A percentile compares a stretch with the other conserved stretches of the same genome.
These are phyloP conservation scores for Sebastes itinus DNA, from an alignment of 2,797 vertebrate genomes.

Conservation along the genomic window DNA sequence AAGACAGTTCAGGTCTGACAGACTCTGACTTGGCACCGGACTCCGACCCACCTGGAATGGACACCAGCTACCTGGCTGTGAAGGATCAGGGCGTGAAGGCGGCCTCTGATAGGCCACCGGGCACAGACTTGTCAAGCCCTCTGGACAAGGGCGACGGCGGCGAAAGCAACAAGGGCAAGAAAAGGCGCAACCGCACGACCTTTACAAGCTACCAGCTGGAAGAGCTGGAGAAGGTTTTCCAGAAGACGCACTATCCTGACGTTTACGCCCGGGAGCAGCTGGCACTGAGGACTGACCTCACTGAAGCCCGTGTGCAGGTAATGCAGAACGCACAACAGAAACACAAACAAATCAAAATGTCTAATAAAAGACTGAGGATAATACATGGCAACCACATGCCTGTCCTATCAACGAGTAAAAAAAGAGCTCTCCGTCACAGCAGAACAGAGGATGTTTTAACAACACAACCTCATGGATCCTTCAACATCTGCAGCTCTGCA, in stretches of 20 bases:
- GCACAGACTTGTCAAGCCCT: slow-evolving; percentile 86
- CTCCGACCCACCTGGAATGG: slow-evolving; percentile 92
- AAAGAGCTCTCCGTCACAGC: slow-evolving; percentile 8
- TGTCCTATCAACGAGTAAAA: neutral
- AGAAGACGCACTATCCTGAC: slow-evolving; percentile 98
- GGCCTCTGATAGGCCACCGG: slow-evolving; percentile 85
- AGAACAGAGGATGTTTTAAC: slow-evolving; percentile 37
- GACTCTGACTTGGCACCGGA: slow-evolving; percentile 89
- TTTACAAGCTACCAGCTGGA: slow-evolving; percentile 99
- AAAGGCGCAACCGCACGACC: slow-evolving; percentile 96
- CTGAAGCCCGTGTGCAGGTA: slow-evolving; percentile 95
- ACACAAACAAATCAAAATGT: neutral
- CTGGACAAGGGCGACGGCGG: slow-evolving; percentile 91
- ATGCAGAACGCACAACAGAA: neutral
- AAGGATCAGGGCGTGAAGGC: slow-evolving; percentile 91
- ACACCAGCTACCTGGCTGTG: slow-evolving; percentile 91
- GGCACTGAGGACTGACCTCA: slow-evolving; percentile 97
- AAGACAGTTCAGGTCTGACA: slow-evolving; percentile 88
- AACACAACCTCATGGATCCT: slow-evolving; percentile 55
- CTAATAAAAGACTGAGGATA: neutral
- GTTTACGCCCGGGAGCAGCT: slow-evolving; percentile 98
- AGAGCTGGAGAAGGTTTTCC: slow-evolving; percentile 98
- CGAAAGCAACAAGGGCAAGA: slow-evolving; percentile 98
- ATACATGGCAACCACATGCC: neutral
- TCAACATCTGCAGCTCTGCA: slow-evolving; percentile 75